Evolutionary conservation across 92 coral and sea anemone genomes (phyloP).

Genomic region (Phenganax marumi): DNA sequence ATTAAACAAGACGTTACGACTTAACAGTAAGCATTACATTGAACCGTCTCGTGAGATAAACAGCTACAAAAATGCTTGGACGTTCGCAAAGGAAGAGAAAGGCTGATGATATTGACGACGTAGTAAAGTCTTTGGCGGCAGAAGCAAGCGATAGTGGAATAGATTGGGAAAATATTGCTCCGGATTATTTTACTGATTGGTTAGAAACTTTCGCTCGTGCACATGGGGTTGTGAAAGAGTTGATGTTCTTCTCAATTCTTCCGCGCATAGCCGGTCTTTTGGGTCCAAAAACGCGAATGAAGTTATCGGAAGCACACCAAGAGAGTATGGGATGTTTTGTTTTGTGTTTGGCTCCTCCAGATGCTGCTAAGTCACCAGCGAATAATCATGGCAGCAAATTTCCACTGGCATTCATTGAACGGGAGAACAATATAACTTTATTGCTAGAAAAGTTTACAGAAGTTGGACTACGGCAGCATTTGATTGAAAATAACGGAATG

Average conservation of each 20-base stretch:
- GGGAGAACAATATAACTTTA: background rate
- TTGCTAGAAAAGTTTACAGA: background rate
- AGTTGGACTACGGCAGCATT: background rate
- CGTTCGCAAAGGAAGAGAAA: slow-evolving; percentile 16
- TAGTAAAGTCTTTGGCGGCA: slow-evolving; percentile 8
- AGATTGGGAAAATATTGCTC: too few relatives aligned
- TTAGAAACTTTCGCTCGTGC: slow-evolving; percentile 24
- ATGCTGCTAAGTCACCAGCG: slow-evolving; percentile 22
- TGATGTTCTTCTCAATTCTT: slow-evolving; percentile 22
- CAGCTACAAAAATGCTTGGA: background rate
- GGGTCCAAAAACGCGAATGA: slow-evolving; percentile 28
- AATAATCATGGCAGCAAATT: background rate
- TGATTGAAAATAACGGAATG: slow-evolving; percentile 4
- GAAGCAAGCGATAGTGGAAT: slow-evolving; percentile 19
- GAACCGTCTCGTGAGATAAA: background rate
- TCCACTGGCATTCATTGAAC: slow-evolving; percentile 1
- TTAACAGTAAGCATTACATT: background rate
- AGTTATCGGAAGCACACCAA: slow-evolving; percentile 24
- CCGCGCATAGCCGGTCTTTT: slow-evolving; percentile 25
- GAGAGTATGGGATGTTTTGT: slow-evolving; percentile 19
- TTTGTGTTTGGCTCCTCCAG: slow-evolving; percentile 30
- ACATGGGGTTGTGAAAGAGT: slow-evolving; percentile 20
- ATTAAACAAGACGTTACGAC: background rate
- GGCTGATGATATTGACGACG: slow-evolving; percentile 13
- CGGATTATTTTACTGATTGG: slow-evolving; percentile 36